These are phyloP conservation scores for Sebastes itinus DNA, from an alignment of 2,797 vertebrate genomes.

Conservation along the genomic window DNA sequence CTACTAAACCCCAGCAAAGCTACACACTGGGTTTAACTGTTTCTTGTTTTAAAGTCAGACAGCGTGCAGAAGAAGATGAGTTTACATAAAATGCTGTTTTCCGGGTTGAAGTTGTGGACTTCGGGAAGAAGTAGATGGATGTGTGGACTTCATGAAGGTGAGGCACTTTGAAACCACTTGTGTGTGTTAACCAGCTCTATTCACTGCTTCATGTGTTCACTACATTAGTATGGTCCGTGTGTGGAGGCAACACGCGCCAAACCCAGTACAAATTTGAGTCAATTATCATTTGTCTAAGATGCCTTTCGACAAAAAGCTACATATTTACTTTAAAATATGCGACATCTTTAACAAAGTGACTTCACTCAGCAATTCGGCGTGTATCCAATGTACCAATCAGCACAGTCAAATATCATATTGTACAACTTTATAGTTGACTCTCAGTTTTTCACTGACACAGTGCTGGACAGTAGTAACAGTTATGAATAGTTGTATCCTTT, in stretches of 20 bases:
- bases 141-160: slow-evolving; percentile 42
- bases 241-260: background rate
- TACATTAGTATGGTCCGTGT: no score
- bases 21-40: background rate
- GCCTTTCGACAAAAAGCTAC: background rate
- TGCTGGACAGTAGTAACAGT: no score
- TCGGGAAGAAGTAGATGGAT: slow-evolving; percentile 19
- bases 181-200: background rate
- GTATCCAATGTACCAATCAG: background rate
- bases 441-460: no score
- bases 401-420: background rate
- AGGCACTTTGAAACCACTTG: background rate
- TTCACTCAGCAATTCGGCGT: background rate
- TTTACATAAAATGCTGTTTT: slow-evolving; percentile 38
- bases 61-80: slow-evolving; percentile 42
- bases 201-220: background rate
- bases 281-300: background rate
- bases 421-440: no score
- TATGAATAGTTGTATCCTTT: background rate
- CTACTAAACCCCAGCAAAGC: background rate
- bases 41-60: background rate
- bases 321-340: background rate
- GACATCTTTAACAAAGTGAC: accelerated
- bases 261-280: background rate
- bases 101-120: slow-evolving; percentile 41